Evolutionary conservation across 2,888 invertebrate species (phyloP), one percentile per base, ranked within the genome.

Genomic region (Agriopis aurantiaria): DNA sequence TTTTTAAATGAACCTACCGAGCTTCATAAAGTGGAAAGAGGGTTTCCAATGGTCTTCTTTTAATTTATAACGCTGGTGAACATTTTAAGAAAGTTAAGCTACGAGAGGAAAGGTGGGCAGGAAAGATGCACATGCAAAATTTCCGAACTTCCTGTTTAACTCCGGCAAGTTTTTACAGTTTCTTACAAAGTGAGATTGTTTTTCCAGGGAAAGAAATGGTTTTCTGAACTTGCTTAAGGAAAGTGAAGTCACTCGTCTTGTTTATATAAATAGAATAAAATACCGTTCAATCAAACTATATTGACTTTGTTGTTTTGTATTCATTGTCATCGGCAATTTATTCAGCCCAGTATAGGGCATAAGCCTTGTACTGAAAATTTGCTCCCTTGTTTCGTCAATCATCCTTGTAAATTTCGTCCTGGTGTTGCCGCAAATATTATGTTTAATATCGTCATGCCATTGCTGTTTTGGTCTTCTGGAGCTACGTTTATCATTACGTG

Each of bases 1-100:
- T 88, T 88, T 87, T 88, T 86, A 88, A 88, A 89, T 90, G 89
- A 88, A 88, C 82, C 81, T 70, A 69, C 75, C 78, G 77, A 77
- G 82, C 78, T 82, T 82, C 79, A 85, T 86, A 86, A 85, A 87
- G 80, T 80, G 81, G 80, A 77, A 78, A 78, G 82, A 73, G 79
- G 78, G 82, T 81, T 83, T 85, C 84, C 82, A 84, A 84, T 86
- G 84, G 84, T 85, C 84, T 84, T 83, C 84, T 84, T 86, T 87
- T 87, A 87, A 87, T 86, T 86, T 86, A 85, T 81, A 85, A 82
- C 80, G 79, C 74, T 74, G 46, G 66, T 33, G 57, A 66, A 71
- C 57, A 67, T 66, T 71, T 67, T 63, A 51, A 65, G 65, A 72
- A 75, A 75, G 71, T 78, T 78, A 75, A 75, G 60, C 48, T 66